Percentiles rank a stretch among this genome's conserved stretches.
Conservation (phyloP, 92 coral and sea anemone genomes). For the Isaurus tuberculatus region DNA sequence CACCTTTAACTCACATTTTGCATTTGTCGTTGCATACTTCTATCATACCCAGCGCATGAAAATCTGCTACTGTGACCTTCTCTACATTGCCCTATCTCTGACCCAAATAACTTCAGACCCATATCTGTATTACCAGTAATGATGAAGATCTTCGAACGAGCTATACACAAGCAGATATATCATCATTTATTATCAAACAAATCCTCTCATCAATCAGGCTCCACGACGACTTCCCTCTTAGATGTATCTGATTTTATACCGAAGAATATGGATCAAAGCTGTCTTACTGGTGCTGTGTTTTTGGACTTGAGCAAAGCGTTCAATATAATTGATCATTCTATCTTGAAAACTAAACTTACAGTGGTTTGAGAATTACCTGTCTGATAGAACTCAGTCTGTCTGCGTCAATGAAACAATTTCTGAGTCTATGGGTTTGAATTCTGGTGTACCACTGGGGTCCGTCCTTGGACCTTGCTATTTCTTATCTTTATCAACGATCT, state of each 20-base stretch:
- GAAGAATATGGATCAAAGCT: slow-evolving; percentile 61
- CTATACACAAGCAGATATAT: slow-evolving; percentile 8
- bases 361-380: slow-evolving; percentile 54
- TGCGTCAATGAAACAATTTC: slow-evolving; percentile 5
- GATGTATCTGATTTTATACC: slow-evolving; percentile 65
- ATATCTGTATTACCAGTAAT: slow-evolving; percentile 64
- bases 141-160: slow-evolving; percentile 50
- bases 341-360: slow-evolving; percentile 42
- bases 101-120: slow-evolving; percentile 59
- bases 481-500: not conserved
- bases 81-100: slow-evolving; percentile 40
- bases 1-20: slow-evolving; percentile 60
- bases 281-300: slow-evolving; percentile 57
- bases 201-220: slow-evolving; percentile 66
- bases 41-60: slow-evolving; percentile 59
- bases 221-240: slow-evolving; percentile 48
- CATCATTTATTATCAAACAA: slow-evolving; percentile 57
- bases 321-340: too few relatives aligned
- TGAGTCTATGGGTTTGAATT: slow-evolving; percentile 15
- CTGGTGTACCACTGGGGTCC: not conserved
- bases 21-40: slow-evolving; percentile 48
- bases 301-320: too few relatives aligned
- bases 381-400: slow-evolving; percentile 28
- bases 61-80: slow-evolving; percentile 57
- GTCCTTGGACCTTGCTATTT: not conserved